Percentiles rank a stretch among this genome's conserved stretches.
These are phyloP conservation scores for Okapia johnstoni DNA, from an alignment of 2,113 vertebrate species.

Conservation along the genomic window DNA sequence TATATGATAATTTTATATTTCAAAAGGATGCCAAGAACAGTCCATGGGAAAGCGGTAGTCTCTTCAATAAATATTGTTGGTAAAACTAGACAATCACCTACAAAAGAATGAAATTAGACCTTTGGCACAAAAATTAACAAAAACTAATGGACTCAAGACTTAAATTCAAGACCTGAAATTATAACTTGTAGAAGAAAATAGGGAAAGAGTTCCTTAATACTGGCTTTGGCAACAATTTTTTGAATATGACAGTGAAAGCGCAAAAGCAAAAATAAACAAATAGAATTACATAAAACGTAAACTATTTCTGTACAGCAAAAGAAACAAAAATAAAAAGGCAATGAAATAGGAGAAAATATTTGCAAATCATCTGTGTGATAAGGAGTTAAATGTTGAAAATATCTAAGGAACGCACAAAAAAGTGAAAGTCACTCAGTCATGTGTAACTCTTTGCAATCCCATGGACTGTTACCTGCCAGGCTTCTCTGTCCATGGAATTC, in stretches of 20 bases:
- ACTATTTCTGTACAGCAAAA: background rate
- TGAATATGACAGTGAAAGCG: background rate
- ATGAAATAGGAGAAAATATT: background rate
- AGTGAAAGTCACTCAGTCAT: background rate
- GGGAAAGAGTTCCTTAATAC: background rate
- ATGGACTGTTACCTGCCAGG: background rate
- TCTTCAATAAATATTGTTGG: background rate
- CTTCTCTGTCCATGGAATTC: background rate
- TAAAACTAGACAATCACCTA: background rate
- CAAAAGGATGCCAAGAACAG: background rate
- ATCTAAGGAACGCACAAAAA: background rate
- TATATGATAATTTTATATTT: background rate
- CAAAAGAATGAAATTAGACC: background rate
- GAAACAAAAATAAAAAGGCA: background rate
- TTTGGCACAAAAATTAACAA: background rate
- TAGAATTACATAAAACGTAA: background rate
- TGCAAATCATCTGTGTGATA: background rate
- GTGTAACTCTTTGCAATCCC: background rate
- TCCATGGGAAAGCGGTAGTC: background rate
- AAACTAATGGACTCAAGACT: background rate
- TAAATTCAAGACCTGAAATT: background rate
- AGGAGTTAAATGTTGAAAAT: background rate
- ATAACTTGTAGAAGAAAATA: background rate
- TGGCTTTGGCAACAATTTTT: background rate
- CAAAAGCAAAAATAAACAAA: background rate